These are phyloP conservation scores for Peucedramus taeniatus DNA, from an alignment of 2,113 vertebrate species.

Conservation along the genomic window DNA sequence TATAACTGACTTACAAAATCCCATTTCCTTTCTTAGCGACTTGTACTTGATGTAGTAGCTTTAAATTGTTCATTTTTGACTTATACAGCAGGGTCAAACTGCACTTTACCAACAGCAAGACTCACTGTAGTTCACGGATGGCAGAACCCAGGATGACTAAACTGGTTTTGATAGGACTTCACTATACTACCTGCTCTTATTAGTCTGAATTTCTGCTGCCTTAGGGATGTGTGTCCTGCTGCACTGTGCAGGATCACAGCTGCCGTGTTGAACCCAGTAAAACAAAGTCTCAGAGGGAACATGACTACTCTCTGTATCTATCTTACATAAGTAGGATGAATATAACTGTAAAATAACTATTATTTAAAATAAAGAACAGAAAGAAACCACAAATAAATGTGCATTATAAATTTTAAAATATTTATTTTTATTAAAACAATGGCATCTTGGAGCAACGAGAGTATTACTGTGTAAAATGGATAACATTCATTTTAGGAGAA, in stretches of 20 bases:
- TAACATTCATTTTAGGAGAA: background rate
- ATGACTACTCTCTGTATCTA: background rate
- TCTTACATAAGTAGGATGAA: rapidly evolving
- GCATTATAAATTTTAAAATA: background rate
- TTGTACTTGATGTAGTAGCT: background rate
- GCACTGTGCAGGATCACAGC: background rate
- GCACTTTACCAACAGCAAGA: background rate
- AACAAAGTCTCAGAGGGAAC: background rate
- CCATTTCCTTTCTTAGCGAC: background rate
- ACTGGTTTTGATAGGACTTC: background rate
- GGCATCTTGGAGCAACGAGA: background rate
- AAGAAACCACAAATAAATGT: background rate
- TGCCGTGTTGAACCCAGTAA: background rate
- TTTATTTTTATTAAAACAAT: background rate
- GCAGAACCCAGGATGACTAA: background rate
- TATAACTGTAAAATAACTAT: background rate
- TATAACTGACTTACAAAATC: background rate
- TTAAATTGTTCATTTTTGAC: background rate
- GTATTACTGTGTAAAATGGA: background rate
- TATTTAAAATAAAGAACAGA: background rate
- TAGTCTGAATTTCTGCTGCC: background rate
- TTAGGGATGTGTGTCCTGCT: background rate
- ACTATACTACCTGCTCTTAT: background rate
- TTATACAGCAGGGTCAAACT: background rate
- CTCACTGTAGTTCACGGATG: background rate